Evolutionary conservation across 1,140 invertebrate species (phyloP).

Genomic region (Reticulitermes speratus): DNA sequence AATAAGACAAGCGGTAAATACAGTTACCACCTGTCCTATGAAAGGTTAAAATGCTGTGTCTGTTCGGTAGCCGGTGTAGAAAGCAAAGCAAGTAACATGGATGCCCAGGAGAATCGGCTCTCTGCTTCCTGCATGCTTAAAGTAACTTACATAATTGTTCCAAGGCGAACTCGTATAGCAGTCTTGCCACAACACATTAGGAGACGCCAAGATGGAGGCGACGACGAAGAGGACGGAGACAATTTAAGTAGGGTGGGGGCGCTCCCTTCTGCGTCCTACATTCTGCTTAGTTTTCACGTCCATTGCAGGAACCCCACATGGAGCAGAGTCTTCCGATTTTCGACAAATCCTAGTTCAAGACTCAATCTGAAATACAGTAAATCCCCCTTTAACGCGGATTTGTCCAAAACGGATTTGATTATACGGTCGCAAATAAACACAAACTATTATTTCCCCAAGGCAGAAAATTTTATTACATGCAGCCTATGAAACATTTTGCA

Average conservation of each 20-base stretch:
- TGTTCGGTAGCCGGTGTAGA: background rate
- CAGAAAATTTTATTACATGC: too few relatives aligned
- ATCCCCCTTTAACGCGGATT: too few relatives aligned
- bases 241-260: background rate
- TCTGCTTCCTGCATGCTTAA: background rate
- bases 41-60: background rate
- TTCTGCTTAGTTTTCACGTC: background rate
- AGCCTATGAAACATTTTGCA: too few relatives aligned
- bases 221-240: background rate
- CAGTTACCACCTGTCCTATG: background rate
- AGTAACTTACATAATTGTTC: background rate
- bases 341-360: too few relatives aligned
- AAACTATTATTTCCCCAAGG: too few relatives aligned
- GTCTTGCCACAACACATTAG: slow-evolving; percentile 10
- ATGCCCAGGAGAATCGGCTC: background rate
- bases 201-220: slow-evolving; percentile 15
- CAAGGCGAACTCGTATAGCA: slow-evolving; percentile 1
- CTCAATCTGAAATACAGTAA: too few relatives aligned
- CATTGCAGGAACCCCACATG: background rate
- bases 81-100: background rate
- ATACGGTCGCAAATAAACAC: too few relatives aligned
- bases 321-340: background rate
- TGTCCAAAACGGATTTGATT: too few relatives aligned
- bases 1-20: too few relatives aligned
- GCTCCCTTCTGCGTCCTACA: background rate